Evolutionary conservation across 2,888 invertebrate genomes (phyloP), one percentile per base, ranked within the genome.

Genomic region (Leptinotarsa peninsularis): DNA sequence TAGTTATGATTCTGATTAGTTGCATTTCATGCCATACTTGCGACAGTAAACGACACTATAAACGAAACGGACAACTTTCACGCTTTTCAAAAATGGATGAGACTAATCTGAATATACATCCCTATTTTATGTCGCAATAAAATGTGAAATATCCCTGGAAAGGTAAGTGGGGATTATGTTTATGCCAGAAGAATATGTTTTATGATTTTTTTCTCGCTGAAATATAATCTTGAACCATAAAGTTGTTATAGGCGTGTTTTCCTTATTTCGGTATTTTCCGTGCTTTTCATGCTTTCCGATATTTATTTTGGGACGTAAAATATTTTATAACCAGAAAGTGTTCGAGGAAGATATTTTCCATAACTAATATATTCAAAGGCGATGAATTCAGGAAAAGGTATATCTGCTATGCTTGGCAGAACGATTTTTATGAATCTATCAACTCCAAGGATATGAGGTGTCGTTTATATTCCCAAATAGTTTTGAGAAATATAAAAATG

Each of bases 91-190:
- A 74, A 72, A 77, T 60, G 60, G 27, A 70, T 71, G 67, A 67
- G 63, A 76, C 77, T 79, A 80, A 81, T 82, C 80, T 80, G 80
- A 81, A 82, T 81, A 81, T 78, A 79, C 77, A 79, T 81, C 77
- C 75, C 63, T 71, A 75, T 72, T 82, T 82, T 81, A 80, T 79
- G 76, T 75, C 67, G 66, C 75, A 76, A 72, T 81, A 81, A 81
- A 82, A 77, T 56, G 49, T 54, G 66, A 68, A 76, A 76, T 73
- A 72, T 75, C 50, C 70, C 76, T 69, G 79, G 76, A 74, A 80
- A 81, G 81, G 81, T 81, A 78, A 79, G 78, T 81, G 80, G 76
- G 79, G 81, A 80, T 82, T 80, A 80, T 79, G 78, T 80, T 80
- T 75, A 78, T 75, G 75, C 75, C 72, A 76, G 69, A 74, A 76